Conservation (phyloP, 2,888 invertebrate genomes). For the Sminthurinus aureus region DNA sequence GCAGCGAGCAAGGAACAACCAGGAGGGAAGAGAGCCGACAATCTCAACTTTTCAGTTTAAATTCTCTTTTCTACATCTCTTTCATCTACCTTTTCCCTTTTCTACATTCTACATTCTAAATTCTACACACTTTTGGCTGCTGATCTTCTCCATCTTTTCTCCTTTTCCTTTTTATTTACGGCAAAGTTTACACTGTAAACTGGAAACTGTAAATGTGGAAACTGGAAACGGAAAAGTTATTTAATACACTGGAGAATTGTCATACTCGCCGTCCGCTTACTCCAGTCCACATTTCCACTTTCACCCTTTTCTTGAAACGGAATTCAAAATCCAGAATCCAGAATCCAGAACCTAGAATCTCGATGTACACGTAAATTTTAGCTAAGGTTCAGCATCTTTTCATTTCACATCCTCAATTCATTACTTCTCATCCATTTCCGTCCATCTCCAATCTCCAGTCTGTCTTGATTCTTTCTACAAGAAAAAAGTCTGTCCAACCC, state of each 20-base stretch:
- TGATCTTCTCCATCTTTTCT: no score
- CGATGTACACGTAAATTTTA: neutral
- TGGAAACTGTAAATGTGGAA: neutral
- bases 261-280: neutral
- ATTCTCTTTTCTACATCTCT: neutral
- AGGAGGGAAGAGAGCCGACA: no score
- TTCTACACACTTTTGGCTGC: no score
- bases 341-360: no score
- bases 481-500: no score
- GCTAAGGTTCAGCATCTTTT: neutral
- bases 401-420: neutral
- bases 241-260: neutral
- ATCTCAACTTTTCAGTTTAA: neutral
- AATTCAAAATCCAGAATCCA: no score
- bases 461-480: neutral
- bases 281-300: no score
- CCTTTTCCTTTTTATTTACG: no score
- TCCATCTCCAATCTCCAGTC: neutral
- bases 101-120: neutral
- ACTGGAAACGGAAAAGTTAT: neutral
- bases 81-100: neutral
- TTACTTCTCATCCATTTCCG: neutral
- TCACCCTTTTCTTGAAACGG: no score
- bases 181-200: no score
- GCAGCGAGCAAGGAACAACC: neutral